phyloP scores from a whole-genome alignment of 2,797 vertebrate genomes.

The Schizothorax lantsangensis region DNA sequence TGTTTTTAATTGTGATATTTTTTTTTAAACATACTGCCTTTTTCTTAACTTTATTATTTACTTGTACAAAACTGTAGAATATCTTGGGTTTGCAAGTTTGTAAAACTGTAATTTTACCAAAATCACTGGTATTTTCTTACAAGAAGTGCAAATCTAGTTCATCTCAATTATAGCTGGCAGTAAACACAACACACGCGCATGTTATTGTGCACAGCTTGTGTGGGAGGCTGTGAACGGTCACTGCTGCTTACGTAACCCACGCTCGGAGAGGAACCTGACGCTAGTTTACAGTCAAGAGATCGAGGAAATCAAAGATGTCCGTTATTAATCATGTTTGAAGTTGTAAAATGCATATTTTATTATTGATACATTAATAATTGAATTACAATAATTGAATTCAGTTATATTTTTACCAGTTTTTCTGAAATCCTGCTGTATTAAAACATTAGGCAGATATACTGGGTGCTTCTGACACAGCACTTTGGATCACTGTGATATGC shows the following conservation, averaged over 20 bases:
- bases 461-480: not conserved
- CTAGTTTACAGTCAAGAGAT: not conserved
- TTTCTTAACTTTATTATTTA: not conserved
- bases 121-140: not conserved
- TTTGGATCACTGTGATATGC: not conserved
- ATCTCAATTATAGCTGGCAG: not conserved
- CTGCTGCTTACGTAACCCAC: not conserved
- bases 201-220: constrained; percentile 3
- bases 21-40: not conserved
- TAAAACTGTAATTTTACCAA: not conserved
- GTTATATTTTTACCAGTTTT: not conserved
- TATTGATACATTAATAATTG: not conserved
- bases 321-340: not conserved
- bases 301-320: not conserved
- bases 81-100: not conserved
- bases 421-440: not conserved
- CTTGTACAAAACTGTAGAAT: not conserved
- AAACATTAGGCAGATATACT: not conserved
- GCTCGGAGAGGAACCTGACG: not conserved
- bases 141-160: not conserved
- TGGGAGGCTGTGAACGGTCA: constrained; percentile 23
- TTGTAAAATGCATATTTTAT: not conserved
- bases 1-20: not conserved
- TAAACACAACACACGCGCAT: constrained; percentile 9
- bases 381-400: not conserved